Evolutionary conservation across 2,113 vertebrate species (phyloP), one percentile per base, ranked within the genome.

Genomic region (Astatoreochromis straeleni): DNA sequence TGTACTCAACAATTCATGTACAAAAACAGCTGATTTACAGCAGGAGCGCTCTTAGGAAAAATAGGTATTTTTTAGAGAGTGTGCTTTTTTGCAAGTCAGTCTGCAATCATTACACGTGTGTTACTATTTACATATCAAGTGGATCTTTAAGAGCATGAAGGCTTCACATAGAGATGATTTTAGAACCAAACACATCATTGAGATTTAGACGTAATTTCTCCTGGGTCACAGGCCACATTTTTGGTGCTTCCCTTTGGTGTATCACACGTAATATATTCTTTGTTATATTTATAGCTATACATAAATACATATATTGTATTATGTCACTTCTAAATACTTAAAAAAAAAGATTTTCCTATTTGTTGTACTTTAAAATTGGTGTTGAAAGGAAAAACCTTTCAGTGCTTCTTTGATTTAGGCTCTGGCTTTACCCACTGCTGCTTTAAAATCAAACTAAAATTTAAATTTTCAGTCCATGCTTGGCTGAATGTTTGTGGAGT

Each of bases 401-500:
- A 38, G 14, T 16, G 29, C 38, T 45, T 7, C 54, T 53, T 63
- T 60, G 1, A 57, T 80, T n/a, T 63, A 14, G 11, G 47, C 7
- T 26, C 49, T 58, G 3, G 47, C 29, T 21, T 78, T 5, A 57
- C 13, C 24, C 7, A 31, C 79, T 85, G 35, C 54, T 55, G 47
- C 38, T 40, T 75, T 79, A 14, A 81, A 78, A 87, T 49, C 33
- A 65, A 57, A 49, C n/a, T 24, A 31, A 21, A 21, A 35, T 49
- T 51, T 70, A 16, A 5, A 33, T 29, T 60, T 65, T 73, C 33
- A 14, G 6, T 12, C 11, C 55, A 45, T 3, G 11, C 51, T 55
- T 60, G 82, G 35, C n/a, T 57, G 24, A 31, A 57, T 55, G 38
- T 86, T 42, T 19, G 51, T 53, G 47, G 78, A 55, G 26, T 70